Base-by-base conservation (phyloP, 2,888 invertebrate genomes). In the Cephus spinipes region DNA sequence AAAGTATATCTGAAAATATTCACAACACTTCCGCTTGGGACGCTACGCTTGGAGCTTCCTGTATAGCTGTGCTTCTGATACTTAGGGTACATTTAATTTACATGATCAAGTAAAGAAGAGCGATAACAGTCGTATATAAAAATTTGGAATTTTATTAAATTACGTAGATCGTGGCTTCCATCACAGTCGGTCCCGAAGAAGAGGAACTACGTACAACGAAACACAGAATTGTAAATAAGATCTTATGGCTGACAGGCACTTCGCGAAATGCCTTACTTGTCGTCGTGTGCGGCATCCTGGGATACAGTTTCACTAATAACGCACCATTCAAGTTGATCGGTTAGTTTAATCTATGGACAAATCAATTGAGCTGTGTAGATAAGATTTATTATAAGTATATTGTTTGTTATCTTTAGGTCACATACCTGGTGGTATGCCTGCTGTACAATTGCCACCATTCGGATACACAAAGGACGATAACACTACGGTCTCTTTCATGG, bases 221-320 rank as follows among this genome's bases (percentile, higher is more conserved):
- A 4, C 94, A 95, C 86, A 93, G 93, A 82, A 89, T 94, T 75
- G 87, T 95, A 34, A 96, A 95, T 84, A 95, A 95, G 90, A 88
- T 93, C 4, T 90, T 96, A 83, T 97, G 97, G 96, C 91, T 96
- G 81, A 92, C 96, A 84, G 96, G 96, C 79, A 96, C 96, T 1
- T 95, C 96, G 23, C 94, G 97, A 81, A 97, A 97, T 92, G 97
- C 97, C 32, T 94, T 97, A 85, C 93, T 97, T 79, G 97, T 97
- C n/a, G 91, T 97, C 30, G 91, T 94, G 32, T 95, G 96, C 84
- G 96, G 96, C 79, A 91, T 94, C 77, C 93, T 97, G 79, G 96
- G 96, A 83, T 95, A 92, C 92, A 93, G 94, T 85, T 94, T 95
- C 86, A 92, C 93, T 75, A 93, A 92, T 12, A 85, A 91, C 3